These are phyloP conservation scores for Ectemnius continuus DNA, from an alignment of 2,888 invertebrate genomes.

Conservation along the genomic window DNA sequence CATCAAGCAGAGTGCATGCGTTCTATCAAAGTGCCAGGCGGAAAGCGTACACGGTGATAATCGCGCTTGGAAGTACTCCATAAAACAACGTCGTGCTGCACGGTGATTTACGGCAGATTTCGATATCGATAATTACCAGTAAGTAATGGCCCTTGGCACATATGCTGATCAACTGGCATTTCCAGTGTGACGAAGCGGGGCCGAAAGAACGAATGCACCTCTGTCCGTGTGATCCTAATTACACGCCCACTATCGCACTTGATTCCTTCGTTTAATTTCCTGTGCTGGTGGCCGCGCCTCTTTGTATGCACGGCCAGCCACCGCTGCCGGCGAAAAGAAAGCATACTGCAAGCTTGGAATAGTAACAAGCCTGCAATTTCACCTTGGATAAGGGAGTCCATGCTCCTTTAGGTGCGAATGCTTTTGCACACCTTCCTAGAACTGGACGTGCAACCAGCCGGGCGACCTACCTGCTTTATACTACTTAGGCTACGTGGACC, in stretches of 20 bases:
- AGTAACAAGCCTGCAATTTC: too few species aligned
- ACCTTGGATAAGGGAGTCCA: too few species aligned
- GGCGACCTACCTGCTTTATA: too few species aligned
- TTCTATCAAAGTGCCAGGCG: too few species aligned
- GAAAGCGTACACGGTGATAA: not conserved
- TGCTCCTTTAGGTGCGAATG: too few species aligned
- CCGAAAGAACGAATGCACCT: not conserved
- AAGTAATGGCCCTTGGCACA: not conserved
- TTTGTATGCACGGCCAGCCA: too few species aligned
- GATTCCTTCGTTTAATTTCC: constrained; percentile 2
- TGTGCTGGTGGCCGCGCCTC: not conserved
- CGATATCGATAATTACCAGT: constrained; percentile 1
- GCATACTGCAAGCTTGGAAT: too few species aligned
- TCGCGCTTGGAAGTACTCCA: constrained; percentile 2
- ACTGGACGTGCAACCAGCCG: too few species aligned
- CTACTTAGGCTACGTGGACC: too few species aligned
- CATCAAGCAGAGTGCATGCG: too few species aligned
- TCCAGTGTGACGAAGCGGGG: not conserved
- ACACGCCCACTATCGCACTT: not conserved
- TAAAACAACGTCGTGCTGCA: not conserved
- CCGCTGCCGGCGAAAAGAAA: too few species aligned
- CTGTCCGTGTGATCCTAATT: not conserved
- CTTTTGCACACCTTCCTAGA: too few species aligned
- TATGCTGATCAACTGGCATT: not conserved
- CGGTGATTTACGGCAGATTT: not conserved